Base-by-base conservation (phyloP, 1,140 invertebrate species). In the Apis laboriosa region DNA sequence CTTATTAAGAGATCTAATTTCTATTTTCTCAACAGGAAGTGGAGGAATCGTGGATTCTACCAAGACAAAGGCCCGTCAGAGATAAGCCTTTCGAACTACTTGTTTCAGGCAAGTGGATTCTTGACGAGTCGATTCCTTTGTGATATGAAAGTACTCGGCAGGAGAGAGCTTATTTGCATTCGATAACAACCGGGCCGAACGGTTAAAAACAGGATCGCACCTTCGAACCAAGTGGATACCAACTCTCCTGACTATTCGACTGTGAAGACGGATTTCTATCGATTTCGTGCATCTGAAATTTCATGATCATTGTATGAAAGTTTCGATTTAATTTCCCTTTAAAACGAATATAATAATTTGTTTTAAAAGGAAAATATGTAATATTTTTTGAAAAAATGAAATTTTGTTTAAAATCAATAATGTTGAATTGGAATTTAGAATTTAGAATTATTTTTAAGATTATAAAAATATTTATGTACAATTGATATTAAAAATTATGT, bases 161-260 rank as follows among this genome's bases (percentile, higher is more conserved):
- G 53, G 71, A 81, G 78, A 81, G 79, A 81, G 79, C 49, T 81
- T 82, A 82, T 84, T 84, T 84, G 73, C 79, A 84, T 84, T 84
- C 73, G 83, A 84, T 82, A 82, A 74, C 68, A 75, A 61, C 51
- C 43, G 70, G 49, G 55, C 15, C 43, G 60, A 21, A 61, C 51
- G 9, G 51, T n/a, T n/a, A 17, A 58, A 43, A 80, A 70, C 43
- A 24, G 60, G 61, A 80, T 67, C 61, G 17, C 60, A 53, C 28
- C 51, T 76, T 76, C 9, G 43, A 49, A 7, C 9, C 72, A 60
- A 75, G 58, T 34, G 19, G 28, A 9, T 49, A 51, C 19, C 63
- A 34, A 34, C 28, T 66, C 28, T 11, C 2, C 1, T 66, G 63
- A 34, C 17, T n/a, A 64, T 64, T 64, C 63, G 15, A 15, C 63